Base-by-base conservation (phyloP, 2,888 invertebrate species). In the Platycnemis pennipes region DNA sequence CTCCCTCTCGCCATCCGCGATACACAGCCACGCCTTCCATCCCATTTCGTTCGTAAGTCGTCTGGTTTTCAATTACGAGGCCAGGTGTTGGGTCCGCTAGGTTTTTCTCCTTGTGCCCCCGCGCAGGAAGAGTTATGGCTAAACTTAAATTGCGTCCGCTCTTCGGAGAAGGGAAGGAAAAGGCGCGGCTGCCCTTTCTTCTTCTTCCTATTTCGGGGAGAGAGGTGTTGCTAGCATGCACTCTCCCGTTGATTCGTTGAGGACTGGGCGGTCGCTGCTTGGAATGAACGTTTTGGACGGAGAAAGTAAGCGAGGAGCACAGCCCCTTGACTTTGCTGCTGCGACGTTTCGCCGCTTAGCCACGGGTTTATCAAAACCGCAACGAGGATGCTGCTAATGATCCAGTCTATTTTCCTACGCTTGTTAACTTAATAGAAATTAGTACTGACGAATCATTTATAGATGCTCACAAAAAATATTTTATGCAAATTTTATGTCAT, bases 61-160 rank as follows among this genome's bases (percentile, higher is more conserved):
- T n/a, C 56, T 44, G 56, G 26, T 91, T 91, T 91, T 91, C 91
- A 91, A 91, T 91, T 91, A 91, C 91, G 91, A 42, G 26, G 63
- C 91, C 91, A 91, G 91, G 91, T 91, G 91, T 37, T 91, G n/a
- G 91, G 91, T 26, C 63, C 69, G 63, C 44, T 44, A 44, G 91
- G 63, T 56, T 56, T 89, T 56, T 77, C 77, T 87, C 26, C 19
- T 7, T 45, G 87, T 26, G 5, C 63, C 63, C 31, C 37, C 37
- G 16, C 26, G 63, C 44, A 56, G n/a, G 91, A 45, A 91, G 91
- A 91, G 69, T 91, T 91, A 91, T 91, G 63, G 91, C 91, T 44
- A 91, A 91, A 91, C 91, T 91, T 91, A 91, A 91, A 91, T 91
- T 91, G 91, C 91, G 69, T 69, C 91, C 91, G 91, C 91, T 91